Evolutionary conservation across 2,888 invertebrate genomes (phyloP).

Genomic region (Zaprionus lineosus): DNA sequence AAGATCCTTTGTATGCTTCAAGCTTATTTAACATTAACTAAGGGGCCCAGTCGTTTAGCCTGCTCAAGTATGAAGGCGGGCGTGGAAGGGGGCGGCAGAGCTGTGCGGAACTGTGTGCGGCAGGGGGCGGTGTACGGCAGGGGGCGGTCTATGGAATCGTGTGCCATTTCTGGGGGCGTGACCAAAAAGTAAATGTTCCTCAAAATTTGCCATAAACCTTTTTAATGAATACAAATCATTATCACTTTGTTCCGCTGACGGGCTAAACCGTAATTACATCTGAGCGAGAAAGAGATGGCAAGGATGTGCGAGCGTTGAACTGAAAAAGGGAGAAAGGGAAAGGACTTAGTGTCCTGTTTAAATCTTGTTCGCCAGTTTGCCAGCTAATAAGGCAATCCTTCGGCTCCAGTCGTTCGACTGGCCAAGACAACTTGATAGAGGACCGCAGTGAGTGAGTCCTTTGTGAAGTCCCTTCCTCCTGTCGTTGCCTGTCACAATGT

Average conservation of each 20-base stretch:
- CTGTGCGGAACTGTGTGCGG: too few relatives aligned
- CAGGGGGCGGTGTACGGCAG: neutral
- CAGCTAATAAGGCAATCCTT: conserved; percentile 71
- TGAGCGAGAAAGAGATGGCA: conserved; percentile 20
- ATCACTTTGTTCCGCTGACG: conserved; percentile 71
- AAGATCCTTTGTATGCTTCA: conserved; percentile 3
- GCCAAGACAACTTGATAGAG: conserved; percentile 69
- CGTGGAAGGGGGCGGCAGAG: neutral
- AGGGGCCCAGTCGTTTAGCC: conserved; percentile 30
- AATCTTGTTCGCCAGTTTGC: conserved; percentile 42
- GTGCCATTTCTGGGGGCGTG: conserved; percentile 13
- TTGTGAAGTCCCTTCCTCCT: conserved; percentile 40
- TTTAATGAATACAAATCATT: conserved; percentile 79
- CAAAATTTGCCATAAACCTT: conserved; percentile 76
- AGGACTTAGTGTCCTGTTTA: conserved; percentile 23
- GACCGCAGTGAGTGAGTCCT: conserved; percentile 39
- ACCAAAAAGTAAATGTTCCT: conserved; percentile 64
- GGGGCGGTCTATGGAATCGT: neutral
- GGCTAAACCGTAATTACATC: conserved; percentile 70
- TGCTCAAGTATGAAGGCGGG: neutral
- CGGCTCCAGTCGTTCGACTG: conserved; percentile 21
- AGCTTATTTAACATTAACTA: conserved; percentile 33
- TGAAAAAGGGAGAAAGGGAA: conserved; percentile 26
- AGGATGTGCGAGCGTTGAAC: too few relatives aligned
- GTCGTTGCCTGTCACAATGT: conserved; percentile 73